Conservation (phyloP, 2,888 invertebrate species). For the Leucoma salicis region DNA sequence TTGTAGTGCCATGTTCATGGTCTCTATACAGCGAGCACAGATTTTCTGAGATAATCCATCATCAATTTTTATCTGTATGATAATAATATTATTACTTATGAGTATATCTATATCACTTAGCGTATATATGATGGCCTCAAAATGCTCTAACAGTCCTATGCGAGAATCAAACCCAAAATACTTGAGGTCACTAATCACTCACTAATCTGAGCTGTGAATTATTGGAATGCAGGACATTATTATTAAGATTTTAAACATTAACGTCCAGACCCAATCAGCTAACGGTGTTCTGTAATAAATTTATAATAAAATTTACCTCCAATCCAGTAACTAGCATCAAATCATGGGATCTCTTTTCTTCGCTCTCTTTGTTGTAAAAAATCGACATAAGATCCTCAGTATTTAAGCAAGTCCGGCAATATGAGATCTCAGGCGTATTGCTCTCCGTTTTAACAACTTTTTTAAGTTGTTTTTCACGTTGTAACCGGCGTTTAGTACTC, state of each 20-base stretch:
- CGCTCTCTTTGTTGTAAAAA: constrained; percentile 45
- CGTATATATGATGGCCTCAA: no score
- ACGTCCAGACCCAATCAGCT: no score
- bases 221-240: no score
- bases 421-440: constrained; percentile 10
- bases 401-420: constrained; percentile 56
- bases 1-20: constrained; percentile 44
- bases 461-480: constrained; percentile 7
- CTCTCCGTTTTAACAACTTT: constrained; percentile 6
- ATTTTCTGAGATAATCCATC: constrained; percentile 66
- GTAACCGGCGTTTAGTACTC: constrained; percentile 13
- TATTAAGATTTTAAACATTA: no score
- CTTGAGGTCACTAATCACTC: no score
- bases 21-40: constrained; percentile 49
- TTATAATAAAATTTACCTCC: constrained; percentile 26
- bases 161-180: no score
- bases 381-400: constrained; percentile 49
- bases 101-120: no score
- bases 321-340: constrained; percentile 53
- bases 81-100: no score
- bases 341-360: constrained; percentile 46
- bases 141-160: no score
- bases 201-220: no score
- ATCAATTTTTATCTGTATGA: constrained; percentile 59
- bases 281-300: no score